Evolutionary conservation across 2,888 invertebrate species (phyloP).

Genomic region (Philereme vetulata): DNA sequence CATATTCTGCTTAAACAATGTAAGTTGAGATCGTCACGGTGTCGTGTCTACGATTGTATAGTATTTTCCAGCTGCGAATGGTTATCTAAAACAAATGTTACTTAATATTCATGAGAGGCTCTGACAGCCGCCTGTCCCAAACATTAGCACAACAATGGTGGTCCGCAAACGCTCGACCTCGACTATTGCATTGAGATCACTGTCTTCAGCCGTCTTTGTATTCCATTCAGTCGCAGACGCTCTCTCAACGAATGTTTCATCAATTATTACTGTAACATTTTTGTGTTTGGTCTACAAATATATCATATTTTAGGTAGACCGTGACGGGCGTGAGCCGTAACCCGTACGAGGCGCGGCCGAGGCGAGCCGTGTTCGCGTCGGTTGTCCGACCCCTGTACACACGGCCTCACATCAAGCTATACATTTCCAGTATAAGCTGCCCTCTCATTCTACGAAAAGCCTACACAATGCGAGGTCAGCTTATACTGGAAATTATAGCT

Average conservation of each 20-base stretch:
- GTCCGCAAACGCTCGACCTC: slow-evolving; percentile 63
- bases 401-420: no score
- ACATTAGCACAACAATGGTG: slow-evolving; percentile 75
- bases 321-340: no score
- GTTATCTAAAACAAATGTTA: slow-evolving; percentile 66
- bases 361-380: no score
- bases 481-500: no score
- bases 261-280: slow-evolving; percentile 26
- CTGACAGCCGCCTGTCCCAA: slow-evolving; percentile 58
- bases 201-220: slow-evolving; percentile 59
- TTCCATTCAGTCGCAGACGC: slow-evolving; percentile 43
- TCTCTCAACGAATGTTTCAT: slow-evolving; percentile 36
- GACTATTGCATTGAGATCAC: slow-evolving; percentile 62
- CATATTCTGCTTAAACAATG: slow-evolving; percentile 41
- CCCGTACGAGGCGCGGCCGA: no score
- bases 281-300: no score
- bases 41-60: slow-evolving; percentile 55
- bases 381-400: no score
- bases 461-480: no score
- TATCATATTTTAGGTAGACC: no score
- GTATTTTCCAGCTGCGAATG: slow-evolving; percentile 60
- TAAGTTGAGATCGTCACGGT: slow-evolving; percentile 37
- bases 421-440: no score
- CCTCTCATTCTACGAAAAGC: no score
- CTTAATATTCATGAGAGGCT: slow-evolving; percentile 78